Evolutionary conservation across 2,113 vertebrate species (phyloP).

Genomic region (Tragulus kanchil): DNA sequence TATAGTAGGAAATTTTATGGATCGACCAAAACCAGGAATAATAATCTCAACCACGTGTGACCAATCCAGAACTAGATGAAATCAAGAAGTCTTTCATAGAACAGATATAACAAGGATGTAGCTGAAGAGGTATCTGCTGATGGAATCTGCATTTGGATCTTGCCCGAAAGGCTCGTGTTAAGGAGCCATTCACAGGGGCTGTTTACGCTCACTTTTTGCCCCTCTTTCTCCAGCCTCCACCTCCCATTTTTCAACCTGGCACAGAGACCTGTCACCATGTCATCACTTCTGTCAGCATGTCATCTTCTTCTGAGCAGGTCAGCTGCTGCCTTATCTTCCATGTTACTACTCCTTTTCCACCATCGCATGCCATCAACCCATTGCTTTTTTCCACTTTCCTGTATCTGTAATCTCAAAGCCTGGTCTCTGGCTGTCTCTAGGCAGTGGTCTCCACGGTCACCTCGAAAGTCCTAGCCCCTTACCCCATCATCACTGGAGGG

Average conservation of each 20-base stretch:
- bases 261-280: not conserved
- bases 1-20: not conserved
- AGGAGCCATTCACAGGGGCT: not conserved
- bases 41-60: not conserved
- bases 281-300: too few species aligned
- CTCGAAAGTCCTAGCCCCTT: not conserved
- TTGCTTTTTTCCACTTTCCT: not conserved
- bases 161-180: not conserved
- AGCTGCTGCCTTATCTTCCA: not conserved
- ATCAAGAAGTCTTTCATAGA: not conserved
- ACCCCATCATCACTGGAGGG: not conserved
- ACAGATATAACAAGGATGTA: not conserved
- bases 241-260: not conserved
- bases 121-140: not conserved
- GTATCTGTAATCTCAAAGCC: not conserved
- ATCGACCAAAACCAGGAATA: not conserved
- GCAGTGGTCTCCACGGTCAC: not conserved
- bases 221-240: not conserved
- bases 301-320: not conserved
- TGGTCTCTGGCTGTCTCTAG: not conserved
- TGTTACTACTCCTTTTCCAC: not conserved
- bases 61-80: not conserved
- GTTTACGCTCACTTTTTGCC: not conserved
- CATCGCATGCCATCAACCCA: not conserved
- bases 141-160: not conserved